Percentiles rank a stretch among this genome's conserved stretches.
These are phyloP conservation scores for Oceanites oceanicus DNA, from an alignment of 2,113 vertebrate species.

Conservation along the genomic window DNA sequence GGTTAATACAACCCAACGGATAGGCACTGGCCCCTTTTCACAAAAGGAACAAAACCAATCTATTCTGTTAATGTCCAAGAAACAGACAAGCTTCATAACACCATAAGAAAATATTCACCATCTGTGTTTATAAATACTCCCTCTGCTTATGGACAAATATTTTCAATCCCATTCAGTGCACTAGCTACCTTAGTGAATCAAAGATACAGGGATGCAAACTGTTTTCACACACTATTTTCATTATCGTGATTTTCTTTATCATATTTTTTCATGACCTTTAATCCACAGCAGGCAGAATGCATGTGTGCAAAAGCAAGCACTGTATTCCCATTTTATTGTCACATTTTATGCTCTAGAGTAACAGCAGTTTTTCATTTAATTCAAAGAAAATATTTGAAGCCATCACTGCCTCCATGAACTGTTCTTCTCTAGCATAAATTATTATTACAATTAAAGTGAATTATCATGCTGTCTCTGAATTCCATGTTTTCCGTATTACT, in stretches of 20 bases:
- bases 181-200: neutral
- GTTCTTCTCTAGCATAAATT: neutral
- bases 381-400: neutral
- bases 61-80: neutral
- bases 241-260: too few species aligned
- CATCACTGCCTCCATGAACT: neutral
- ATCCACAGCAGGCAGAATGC: neutral
- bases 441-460: neutral
- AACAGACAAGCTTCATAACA: neutral
- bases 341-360: neutral
- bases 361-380: neutral
- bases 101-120: neutral
- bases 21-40: neutral
- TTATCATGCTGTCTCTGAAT: neutral
- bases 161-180: neutral
- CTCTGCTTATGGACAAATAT: neutral
- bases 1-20: neutral
- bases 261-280: neutral
- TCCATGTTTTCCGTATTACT: neutral
- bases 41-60: neutral
- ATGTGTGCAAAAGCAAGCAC: neutral
- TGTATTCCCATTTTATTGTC: neutral
- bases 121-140: neutral
- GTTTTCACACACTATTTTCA: neutral
- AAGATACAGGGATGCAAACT: neutral